Evolutionary conservation across 2,888 invertebrate genomes (phyloP).

Genomic region (Synergus laeviventris): DNA sequence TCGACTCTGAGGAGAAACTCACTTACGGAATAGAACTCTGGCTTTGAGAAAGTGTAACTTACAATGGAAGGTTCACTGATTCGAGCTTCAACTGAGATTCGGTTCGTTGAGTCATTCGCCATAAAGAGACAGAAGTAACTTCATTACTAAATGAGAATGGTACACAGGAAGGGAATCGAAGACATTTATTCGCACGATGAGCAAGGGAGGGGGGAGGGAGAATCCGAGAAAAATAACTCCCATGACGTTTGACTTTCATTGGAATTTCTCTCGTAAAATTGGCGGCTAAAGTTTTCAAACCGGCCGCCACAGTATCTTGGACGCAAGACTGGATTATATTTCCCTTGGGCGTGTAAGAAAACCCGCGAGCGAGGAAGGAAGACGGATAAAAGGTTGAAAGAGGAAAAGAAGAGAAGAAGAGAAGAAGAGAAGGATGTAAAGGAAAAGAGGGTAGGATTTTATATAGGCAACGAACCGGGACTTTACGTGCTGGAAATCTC

Average conservation of each 20-base stretch:
- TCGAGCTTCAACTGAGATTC: conserved; percentile 29
- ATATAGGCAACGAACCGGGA: conserved; percentile 44
- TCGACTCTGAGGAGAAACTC: conserved; percentile 8
- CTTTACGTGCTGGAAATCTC: conserved; percentile 46
- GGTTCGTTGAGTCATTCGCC: neutral
- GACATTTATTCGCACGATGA: conserved; percentile 21
- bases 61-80: conserved; percentile 16
- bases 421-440: conserved; percentile 42
- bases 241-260: conserved; percentile 68
- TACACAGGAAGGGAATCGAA: neutral
- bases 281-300: conserved; percentile 67
- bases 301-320: conserved; percentile 60
- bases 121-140: conserved; percentile 28
- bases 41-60: conserved; percentile 23
- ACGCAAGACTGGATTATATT: conserved; percentile 70
- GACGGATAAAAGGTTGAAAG: conserved; percentile 45
- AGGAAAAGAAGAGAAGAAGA: conserved; percentile 7
- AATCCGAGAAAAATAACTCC: conserved; percentile 62
- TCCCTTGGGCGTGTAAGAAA: conserved; percentile 65
- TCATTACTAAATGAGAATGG: conserved; percentile 12
- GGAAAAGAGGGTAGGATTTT: conserved; percentile 47
- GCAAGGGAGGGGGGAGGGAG: neutral
- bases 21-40: conserved; percentile 5
- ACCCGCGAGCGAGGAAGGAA: conserved; percentile 60
- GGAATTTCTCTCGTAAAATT: conserved; percentile 67